Base-by-base conservation (phyloP, 2,888 invertebrate genomes). In the Mythimna vitellina region DNA sequence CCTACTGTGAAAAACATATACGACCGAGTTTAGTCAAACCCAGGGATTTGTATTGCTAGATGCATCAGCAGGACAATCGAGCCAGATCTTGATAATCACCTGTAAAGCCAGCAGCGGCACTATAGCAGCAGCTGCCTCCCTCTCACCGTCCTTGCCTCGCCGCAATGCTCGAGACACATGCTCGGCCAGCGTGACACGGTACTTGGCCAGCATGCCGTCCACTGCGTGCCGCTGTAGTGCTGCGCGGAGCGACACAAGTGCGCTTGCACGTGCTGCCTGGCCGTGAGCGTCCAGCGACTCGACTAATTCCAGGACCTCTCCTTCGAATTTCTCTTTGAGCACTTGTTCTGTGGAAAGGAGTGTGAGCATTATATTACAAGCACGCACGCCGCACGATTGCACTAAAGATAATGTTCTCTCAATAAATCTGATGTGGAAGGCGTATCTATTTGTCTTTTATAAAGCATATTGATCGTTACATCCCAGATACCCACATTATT, bases 271-370 rank as follows among this genome's bases (percentile, higher is more conserved):
- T 14, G 98, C 98, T 83, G 98, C 98, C 12, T 98, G 97, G 79
- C 99, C 98, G 88, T 99, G 99, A 83, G 99, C 98, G 25, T 97
- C 97, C 56, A 99, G 96, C 29, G 98, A 98, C 89, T 99, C 99
- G 65, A 99, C 97, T 1, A 98, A 97, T 89, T 99, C 99, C 38
- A 97, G 96, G 38, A 99, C 96, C 92, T 99, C 99, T 86, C 99
- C 99, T 93, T 99, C 99, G 82, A 98, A 97, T 77, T 97, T 97
- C 86, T 97, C 97, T 79, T 96, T 96, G 35, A 91, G 87, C 54
- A 96, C 95, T 70, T 93, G 92, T 65, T 98, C 98, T 92, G 89
- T n/a, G 80, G 25, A 25, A 61, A 38, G 1, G 10, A n/a, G 1
- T 7, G n/a, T n/a, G n/a, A 49, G 14, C 57, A 14, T 51, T n/a